phyloP scores from a whole-genome alignment of 2,113 vertebrate species.

The Casuarius casuarius region DNA sequence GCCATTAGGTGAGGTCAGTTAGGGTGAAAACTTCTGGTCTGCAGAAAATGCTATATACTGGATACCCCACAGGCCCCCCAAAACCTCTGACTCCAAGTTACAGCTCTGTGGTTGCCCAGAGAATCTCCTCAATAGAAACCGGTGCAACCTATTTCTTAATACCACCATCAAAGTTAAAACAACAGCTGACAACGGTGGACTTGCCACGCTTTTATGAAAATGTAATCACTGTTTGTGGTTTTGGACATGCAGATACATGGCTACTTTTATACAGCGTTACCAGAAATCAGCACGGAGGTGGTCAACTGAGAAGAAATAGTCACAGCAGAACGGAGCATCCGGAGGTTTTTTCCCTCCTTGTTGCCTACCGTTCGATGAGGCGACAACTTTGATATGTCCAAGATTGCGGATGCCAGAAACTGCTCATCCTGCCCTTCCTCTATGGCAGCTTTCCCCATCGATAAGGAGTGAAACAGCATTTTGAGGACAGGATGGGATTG shows the following conservation, averaged over 20 bases:
- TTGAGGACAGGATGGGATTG: not conserved
- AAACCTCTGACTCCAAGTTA: not conserved
- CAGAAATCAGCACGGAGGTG: not conserved
- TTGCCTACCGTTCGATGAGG: not conserved
- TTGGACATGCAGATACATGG: not conserved
- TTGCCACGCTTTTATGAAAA: not conserved
- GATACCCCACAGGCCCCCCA: not conserved
- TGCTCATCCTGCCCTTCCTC: not conserved
- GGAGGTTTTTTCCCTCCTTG: not conserved
- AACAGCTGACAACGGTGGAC: not conserved
- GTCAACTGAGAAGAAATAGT: not conserved
- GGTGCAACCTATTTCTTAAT: not conserved
- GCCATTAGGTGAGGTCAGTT: not conserved
- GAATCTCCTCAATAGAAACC: not conserved
- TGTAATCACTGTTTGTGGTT: not conserved
- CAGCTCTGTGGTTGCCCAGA: not conserved
- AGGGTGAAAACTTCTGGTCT: not conserved
- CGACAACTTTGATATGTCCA: not conserved
- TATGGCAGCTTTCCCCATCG: not conserved
- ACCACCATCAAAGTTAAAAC: not conserved
- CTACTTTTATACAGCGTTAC: not conserved
- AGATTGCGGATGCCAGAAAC: accelerated
- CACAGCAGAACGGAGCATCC: not conserved
- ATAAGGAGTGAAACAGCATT: not conserved
- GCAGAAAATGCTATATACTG: not conserved